Evolutionary conservation across 2,888 invertebrate species (phyloP), one percentile per base, ranked within the genome.

Genomic region (Tinea trinotella): DNA sequence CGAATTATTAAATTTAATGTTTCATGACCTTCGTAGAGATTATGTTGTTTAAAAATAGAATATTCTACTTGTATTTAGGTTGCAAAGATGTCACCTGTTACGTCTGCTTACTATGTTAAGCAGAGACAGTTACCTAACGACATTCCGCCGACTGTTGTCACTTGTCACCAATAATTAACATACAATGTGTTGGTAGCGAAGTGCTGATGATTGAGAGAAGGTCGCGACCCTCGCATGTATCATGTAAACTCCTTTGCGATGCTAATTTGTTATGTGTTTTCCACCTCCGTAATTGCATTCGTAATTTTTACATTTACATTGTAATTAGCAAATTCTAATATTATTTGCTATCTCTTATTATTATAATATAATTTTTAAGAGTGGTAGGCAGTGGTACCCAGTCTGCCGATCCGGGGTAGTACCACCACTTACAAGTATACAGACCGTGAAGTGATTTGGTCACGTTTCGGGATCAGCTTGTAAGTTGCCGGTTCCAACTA

Each of bases 181-280:
- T 83, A 84, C 84, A 84, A 84, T 84, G 75, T 70, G 63, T 62
- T 70, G 68, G 84, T 81, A 83, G 84, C 83, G 64, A 63, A 62
- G 53, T 57, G 59, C 62, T 64, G 66, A 66, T 44, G 46, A 54
- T 12, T 18, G 52, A 54, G 22, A 13, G 66, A 64, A 67, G 72
- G 71, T 70, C 64, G 65, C 62, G 71, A 70, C 70, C 67, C 63
- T 59, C 63, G 64, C 65, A 24, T 13, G 60, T 64, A 65, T 64
- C 61, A 56, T 30, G 30, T 30, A 30, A 30, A 30, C 30, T 30
- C 7, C 30, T 30, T 40, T 7, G 12, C 40, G 12, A 40, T 15
- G 40, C 2, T 13, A 40, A 40, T 40, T n/a, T n/a, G 2, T 15
- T 40, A 13, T 40, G 40, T 2, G 40, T 40, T 40, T 40, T 12